These are phyloP conservation scores for Euproctis similis DNA, from an alignment of 2,888 invertebrate species.

Conservation along the genomic window DNA sequence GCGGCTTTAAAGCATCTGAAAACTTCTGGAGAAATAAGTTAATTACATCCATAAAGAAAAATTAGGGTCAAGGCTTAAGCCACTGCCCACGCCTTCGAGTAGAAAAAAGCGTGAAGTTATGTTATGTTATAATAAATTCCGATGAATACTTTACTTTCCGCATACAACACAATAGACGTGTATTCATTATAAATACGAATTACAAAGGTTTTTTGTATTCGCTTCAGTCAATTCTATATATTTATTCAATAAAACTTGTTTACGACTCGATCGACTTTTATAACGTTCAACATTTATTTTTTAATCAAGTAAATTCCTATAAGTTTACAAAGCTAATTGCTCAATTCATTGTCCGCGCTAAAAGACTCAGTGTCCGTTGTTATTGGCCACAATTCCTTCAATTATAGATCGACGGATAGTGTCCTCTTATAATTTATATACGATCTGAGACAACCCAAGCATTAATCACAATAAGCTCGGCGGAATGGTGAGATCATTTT, in stretches of 20 bases:
- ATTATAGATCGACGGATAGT: slow-evolving; percentile 61
- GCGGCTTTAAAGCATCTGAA: too few species aligned
- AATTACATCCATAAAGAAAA: too few species aligned
- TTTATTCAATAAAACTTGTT: slow-evolving; percentile 6
- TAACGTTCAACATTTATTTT: slow-evolving; percentile 36
- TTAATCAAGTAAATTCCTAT: slow-evolving; percentile 36
- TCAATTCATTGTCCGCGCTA: slow-evolving; percentile 45
- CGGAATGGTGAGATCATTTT: slow-evolving; percentile 34
- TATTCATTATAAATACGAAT: slow-evolving; percentile 7
- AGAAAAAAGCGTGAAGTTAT: too few species aligned
- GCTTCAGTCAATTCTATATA: not conserved
- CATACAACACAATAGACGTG: too few species aligned
- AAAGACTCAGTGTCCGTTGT: slow-evolving; percentile 32
- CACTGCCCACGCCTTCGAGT: too few species aligned
- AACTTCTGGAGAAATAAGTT: too few species aligned
- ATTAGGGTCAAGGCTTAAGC: too few species aligned
- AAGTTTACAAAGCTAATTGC: slow-evolving; percentile 45
- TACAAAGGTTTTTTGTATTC: slow-evolving; percentile 1
- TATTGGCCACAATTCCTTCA: slow-evolving; percentile 59
- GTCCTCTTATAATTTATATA: slow-evolving; percentile 35
- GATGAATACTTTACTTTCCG: too few species aligned
- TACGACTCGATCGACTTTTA: slow-evolving; percentile 25
- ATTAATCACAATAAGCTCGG: slow-evolving; percentile 52
- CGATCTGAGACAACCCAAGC: slow-evolving; percentile 33
- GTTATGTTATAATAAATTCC: too few species aligned